Conservation (phyloP, 2,113 vertebrate genomes). For the Podarcis muralis region DNA sequence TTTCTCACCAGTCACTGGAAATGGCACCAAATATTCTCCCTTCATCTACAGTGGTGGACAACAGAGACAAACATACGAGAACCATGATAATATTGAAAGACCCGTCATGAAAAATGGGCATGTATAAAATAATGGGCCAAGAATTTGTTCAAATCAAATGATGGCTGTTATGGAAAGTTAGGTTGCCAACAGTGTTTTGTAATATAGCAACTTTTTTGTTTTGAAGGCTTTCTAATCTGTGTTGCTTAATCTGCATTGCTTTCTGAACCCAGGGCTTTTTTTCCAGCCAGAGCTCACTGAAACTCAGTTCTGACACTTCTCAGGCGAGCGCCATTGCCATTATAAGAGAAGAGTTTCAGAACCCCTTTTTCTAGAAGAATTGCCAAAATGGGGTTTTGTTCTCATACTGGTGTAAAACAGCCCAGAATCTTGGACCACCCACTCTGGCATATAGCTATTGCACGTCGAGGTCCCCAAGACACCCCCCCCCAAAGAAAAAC, state of each 20-base stretch:
- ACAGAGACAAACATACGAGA: neutral
- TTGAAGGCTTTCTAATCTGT: neutral
- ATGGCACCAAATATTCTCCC: neutral
- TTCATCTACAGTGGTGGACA: neutral
- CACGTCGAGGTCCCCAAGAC: too few species aligned
- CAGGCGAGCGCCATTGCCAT: too few species aligned
- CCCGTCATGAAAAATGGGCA: neutral
- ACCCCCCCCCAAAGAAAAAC: too few species aligned
- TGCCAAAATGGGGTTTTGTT: too few species aligned
- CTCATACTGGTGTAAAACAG: too few species aligned
- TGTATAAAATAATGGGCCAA: neutral
- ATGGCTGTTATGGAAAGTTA: neutral
- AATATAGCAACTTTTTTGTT: neutral
- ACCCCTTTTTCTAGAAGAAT: too few species aligned
- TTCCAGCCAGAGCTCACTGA: too few species aligned
- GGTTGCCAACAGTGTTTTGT: neutral
- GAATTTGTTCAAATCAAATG: neutral
- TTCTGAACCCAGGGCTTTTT: neutral
- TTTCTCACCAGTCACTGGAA: neutral
- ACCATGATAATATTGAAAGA: neutral
- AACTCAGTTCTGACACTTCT: too few species aligned
- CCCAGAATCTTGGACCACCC: too few species aligned
- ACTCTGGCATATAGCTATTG: too few species aligned
- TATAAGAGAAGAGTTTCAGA: too few species aligned
- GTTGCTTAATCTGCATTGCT: neutral